Conservation (phyloP, 2,797 vertebrate genomes). For the Coluber constrictor region DNA sequence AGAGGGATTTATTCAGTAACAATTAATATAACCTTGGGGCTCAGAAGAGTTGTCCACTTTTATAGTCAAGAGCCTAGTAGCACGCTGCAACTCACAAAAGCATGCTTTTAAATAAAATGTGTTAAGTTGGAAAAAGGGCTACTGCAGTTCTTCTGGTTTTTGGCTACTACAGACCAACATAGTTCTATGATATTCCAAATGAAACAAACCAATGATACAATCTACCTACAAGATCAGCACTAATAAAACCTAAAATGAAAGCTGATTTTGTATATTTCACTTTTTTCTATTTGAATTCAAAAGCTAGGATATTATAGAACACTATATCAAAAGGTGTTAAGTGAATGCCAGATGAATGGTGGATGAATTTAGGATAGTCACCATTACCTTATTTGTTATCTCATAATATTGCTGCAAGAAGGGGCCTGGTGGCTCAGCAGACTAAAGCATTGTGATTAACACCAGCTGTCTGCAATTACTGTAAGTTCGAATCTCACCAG, state of each 20-base stretch:
- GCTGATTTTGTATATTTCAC: neutral
- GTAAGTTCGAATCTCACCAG: too few relatives aligned
- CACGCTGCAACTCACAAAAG: neutral
- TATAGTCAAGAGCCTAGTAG: neutral
- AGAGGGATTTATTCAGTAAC: neutral
- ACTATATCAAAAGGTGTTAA: neutral
- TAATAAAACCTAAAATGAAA: neutral
- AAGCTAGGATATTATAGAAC: neutral
- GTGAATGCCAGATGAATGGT: too few relatives aligned
- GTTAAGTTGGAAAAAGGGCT: neutral
- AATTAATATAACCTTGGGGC: neutral
- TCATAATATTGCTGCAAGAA: neutral
- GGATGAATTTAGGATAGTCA: neutral
- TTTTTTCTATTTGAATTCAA: neutral
- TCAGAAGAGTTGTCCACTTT: neutral
- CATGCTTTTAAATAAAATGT: neutral
- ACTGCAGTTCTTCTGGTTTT: neutral
- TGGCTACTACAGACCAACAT: neutral
- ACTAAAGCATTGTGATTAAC: too few relatives aligned
- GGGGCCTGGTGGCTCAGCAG: too few relatives aligned
- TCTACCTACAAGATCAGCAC: neutral
- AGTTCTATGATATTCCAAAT: neutral
- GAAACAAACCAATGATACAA: neutral
- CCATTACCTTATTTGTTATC: neutral
- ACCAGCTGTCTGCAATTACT: too few relatives aligned